A percentile compares a stretch with the other conserved stretches of the same genome.
These are phyloP conservation scores for Ruditapes philippinarum DNA, from an alignment of 1,140 invertebrate genomes.

Conservation along the genomic window DNA sequence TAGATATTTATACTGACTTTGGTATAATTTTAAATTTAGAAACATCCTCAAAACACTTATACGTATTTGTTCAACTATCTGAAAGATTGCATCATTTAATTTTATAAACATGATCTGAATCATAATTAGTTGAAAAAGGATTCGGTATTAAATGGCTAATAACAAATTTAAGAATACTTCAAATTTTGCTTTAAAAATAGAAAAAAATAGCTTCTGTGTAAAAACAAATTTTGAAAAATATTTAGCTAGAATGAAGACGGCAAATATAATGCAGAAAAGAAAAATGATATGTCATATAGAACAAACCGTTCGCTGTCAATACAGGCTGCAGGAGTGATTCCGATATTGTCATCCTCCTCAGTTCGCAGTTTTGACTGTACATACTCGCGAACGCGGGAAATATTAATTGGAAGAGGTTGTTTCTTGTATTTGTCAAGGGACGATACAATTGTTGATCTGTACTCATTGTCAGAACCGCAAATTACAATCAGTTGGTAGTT, in stretches of 20 bases:
- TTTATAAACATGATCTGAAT: too few species aligned
- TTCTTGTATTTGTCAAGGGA: conserved; percentile 74
- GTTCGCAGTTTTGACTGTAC: background rate
- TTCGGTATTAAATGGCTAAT: too few species aligned
- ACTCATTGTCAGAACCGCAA: conserved; percentile 76
- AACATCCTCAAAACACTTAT: too few species aligned
- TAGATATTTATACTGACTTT: too few species aligned
- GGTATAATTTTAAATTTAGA: too few species aligned
- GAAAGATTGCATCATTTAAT: too few species aligned
- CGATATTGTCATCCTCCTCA: too few species aligned
- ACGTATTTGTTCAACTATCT: too few species aligned
- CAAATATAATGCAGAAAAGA: background rate
- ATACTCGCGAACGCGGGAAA: background rate
- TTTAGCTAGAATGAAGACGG: background rate
- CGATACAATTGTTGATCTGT: conserved; percentile 74
- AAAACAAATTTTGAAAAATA: background rate
- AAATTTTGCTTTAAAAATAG: background rate
- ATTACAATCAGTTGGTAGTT: conserved; percentile 64
- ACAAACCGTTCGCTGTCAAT: conserved; percentile 7
- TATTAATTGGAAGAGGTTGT: conserved; percentile 16
- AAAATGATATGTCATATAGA: too few species aligned
- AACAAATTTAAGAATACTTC: background rate
- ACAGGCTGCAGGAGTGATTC: background rate
- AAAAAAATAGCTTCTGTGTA: background rate
- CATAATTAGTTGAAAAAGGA: too few species aligned